Evolutionary conservation across 2,888 invertebrate species (phyloP), one percentile per base, ranked within the genome.

Genomic region (Parthenolecanium corni): DNA sequence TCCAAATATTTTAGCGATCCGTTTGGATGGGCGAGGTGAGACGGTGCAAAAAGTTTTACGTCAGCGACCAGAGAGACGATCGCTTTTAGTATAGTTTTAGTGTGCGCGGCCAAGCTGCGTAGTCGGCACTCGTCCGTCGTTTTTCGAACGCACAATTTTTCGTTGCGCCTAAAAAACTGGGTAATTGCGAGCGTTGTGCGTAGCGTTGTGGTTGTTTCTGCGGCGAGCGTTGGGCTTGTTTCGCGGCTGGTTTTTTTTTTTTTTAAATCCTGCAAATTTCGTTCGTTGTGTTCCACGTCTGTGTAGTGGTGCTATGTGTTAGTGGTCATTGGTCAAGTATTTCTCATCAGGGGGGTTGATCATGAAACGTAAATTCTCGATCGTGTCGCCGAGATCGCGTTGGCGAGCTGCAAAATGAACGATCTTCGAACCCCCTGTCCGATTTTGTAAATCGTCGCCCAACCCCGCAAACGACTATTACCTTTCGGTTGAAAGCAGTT

Each of bases 1-100:
- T 49, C 61, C 49, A 38, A 61, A 61, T 61, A 61, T 61, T 61
- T 61, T 61, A 61, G 63, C 53, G 65, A 62, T 62, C 64, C 62
- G 57, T 38, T 62, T 9, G 4, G 31, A 51, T 24, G 23, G 47
- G 46, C 25, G 62, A 52, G 31, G 31, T 31, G 31, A 31, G 5
- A n/a, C 61, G 51, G 61, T 61, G 61, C 61, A 61, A 61, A 31
- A 61, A 61, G 61, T 61, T 61, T 61, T 61, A 61, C 61, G 61
- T 61, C 61, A 61, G 61, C 21, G 25, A 21, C 31, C 5, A 31
- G 31, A 31, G 31, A 54, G 54, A 42, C 23, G 40, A 61, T 58
- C 47, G 58, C 58, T 58, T 58, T n/a, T n/a, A 9, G 9, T 31
- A 31, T 31, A 31, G 31, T 9, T 49, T 61, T 51, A 61, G 61